Conservation (phyloP, 2,888 invertebrate species). For the Stegophylla sp. region DNA sequence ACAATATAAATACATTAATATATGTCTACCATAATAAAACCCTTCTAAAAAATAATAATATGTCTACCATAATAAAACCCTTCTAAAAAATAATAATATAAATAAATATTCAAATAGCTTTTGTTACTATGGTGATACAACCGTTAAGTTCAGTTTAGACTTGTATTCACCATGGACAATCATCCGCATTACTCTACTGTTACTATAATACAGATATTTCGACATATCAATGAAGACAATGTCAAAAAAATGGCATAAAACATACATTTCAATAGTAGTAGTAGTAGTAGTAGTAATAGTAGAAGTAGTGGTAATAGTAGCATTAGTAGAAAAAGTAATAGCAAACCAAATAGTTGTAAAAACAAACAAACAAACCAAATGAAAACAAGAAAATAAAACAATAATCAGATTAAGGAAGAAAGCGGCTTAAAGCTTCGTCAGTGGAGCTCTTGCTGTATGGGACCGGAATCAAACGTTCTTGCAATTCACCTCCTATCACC, state of each 20-base stretch:
- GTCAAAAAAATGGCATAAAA: slow-evolving; percentile 12
- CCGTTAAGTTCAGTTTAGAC: neutral
- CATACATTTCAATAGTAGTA: too few species aligned
- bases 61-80: neutral
- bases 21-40: too few species aligned
- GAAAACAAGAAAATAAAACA: slow-evolving; percentile 64
- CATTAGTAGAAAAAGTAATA: slow-evolving; percentile 39
- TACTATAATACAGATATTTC: slow-evolving; percentile 8
- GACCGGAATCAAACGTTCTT: slow-evolving; percentile 99
- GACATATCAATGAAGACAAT: slow-evolving; percentile 1
- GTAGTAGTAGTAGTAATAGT: neutral
- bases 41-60: too few species aligned
- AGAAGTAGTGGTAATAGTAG: neutral
- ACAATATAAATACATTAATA: too few species aligned
- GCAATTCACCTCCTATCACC: slow-evolving; percentile 99
- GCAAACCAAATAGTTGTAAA: slow-evolving; percentile 62
- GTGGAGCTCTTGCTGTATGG: slow-evolving; percentile 99
- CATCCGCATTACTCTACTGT: slow-evolving; percentile 61
- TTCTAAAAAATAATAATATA: neutral
- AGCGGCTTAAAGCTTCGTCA: slow-evolving; percentile 98
- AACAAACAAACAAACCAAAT: slow-evolving; percentile 64
- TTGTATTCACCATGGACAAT: slow-evolving; percentile 60
- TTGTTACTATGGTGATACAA: neutral
- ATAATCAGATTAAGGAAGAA: slow-evolving; percentile 63
- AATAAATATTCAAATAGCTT: neutral